Base-by-base conservation (phyloP, 2,888 invertebrate genomes). In the Choristoneura rosaceana region DNA sequence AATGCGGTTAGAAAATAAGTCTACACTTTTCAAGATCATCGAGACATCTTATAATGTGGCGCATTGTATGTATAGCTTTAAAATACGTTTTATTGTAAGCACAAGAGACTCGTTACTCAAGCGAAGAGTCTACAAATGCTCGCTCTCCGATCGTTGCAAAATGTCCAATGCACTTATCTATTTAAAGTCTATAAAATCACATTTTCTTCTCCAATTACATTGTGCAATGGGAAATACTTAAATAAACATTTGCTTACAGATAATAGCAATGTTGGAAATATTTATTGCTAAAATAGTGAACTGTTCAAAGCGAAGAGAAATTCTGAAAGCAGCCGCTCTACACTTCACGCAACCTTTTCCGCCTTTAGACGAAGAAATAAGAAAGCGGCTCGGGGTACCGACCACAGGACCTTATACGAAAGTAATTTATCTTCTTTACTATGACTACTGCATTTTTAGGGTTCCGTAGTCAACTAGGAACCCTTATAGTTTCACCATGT, bases 231-330 rank as follows among this genome's bases (percentile, higher is more conserved):
- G 3, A 3, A n/a, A n/a, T 47, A 9, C 33, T 12, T 14, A 12
- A 25, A 14, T 58, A 43, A 43, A 17, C 5, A 15, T 52, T 12
- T 45, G 0, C 17, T 61, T 43, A 61, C 74, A 92, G 92, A 80
- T 92, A 4, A 81, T 77, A 76, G 88, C 89, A 7, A 81, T 90
- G 84, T 67, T 90, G 2, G 82, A 86, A 41, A 68, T 84, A n/a
- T 90, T 87, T 61, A 74, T 90, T 4, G 75, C 84, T 45, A 84
- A 86, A 77, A 84, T 86, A 79, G 75, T 81, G 0, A 75, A 75
- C 25, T 74, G 64, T 3, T 75, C 76, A 9, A 90, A 85, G 75
- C 84, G 81, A 41, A 88, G 85, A 65, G 78, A 74, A 3, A 69
- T 84, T 62, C 70, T 88, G n/a, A 84, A 77, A 64, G 84, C 87